These are phyloP conservation scores for Clitarchus hookeri DNA, from an alignment of 2,888 invertebrate species.

Conservation along the genomic window DNA sequence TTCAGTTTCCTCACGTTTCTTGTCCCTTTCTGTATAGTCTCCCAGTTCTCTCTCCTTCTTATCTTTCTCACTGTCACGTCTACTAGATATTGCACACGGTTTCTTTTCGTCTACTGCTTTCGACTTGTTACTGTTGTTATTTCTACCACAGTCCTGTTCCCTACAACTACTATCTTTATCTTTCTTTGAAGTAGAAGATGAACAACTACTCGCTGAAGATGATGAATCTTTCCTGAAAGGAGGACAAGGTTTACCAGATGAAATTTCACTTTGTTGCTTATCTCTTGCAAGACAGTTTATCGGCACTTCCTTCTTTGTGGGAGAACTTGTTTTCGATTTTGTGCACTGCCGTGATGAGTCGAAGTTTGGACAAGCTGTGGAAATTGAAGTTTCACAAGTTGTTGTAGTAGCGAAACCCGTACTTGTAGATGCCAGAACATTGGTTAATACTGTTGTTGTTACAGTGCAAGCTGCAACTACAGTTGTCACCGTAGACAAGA, in stretches of 20 bases:
- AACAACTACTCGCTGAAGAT: background rate
- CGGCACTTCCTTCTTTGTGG: slow-evolving; percentile 32
- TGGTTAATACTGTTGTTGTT: slow-evolving; percentile 38
- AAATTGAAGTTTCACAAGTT: slow-evolving; percentile 27
- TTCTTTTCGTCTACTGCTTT: slow-evolving; percentile 29
- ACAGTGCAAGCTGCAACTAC: slow-evolving; percentile 39
- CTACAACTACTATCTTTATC: slow-evolving; percentile 32
- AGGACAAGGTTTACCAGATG: slow-evolving; percentile 8
- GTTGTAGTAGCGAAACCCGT: slow-evolving; percentile 34
- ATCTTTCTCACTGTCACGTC: slow-evolving; percentile 51
- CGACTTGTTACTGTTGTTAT: slow-evolving; percentile 32
- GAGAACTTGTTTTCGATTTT: slow-evolving; percentile 27
- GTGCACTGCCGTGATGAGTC: slow-evolving; percentile 29
- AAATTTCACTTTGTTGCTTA: background rate
- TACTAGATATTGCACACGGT: slow-evolving; percentile 38
- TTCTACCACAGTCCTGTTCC: slow-evolving; percentile 31
- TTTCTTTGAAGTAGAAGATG: slow-evolving; percentile 31
- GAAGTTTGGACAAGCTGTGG: slow-evolving; percentile 28
- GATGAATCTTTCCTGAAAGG: slow-evolving; percentile 29
- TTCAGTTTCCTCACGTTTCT: slow-evolving; percentile 42
- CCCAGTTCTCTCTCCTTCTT: slow-evolving; percentile 36
- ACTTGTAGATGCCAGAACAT: slow-evolving; percentile 37
- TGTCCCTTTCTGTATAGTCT: slow-evolving; percentile 47
- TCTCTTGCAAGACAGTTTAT: slow-evolving; percentile 15
- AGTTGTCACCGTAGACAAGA: slow-evolving; percentile 30